Evolutionary conservation across 2,888 invertebrate genomes (phyloP), one percentile per base, ranked within the genome.

Genomic region (Drosophila fulvimacula): DNA sequence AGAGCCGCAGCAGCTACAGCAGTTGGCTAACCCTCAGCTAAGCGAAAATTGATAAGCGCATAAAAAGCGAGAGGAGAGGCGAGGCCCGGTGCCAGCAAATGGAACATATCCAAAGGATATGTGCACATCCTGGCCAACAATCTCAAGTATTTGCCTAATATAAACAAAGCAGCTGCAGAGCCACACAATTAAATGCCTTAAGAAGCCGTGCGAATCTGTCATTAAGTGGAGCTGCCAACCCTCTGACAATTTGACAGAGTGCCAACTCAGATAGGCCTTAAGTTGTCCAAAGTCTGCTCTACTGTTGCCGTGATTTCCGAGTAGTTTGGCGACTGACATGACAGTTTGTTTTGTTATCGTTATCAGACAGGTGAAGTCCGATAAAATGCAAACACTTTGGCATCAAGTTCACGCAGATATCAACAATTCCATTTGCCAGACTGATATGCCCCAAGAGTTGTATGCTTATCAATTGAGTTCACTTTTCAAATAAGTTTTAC

Each of bases 31-130:
- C 53, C 71, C 59, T 55, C 56, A 58, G 58, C 66, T 75, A 69
- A 81, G 75, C 72, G 71, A 80, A 73, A 78, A 80, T 62, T 78
- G 83, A 84, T 80, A 84, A 84, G 83, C 80, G 87, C 81, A 82
- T 82, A 80, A 78, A 77, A 77, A 63, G 36, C 38, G 19, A 70
- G 49, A 57, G 60, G 48, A 10, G 30, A 17, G n/a, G 46, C 17
- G 11, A 27, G 48, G 6, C 19, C 4, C 32, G 34, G 39, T 44
- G 21, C 55, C 32, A 64, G 61, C 61, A 76, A 76, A 55, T 68
- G 53, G 41, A 32, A 52, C 32, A 13, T 30, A 41, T 38, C 56
- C 57, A 32, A 60, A 64, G 76, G 72, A 67, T 52, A 60, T 58
- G 41, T 44, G n/a, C 38, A 34, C 42, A 56, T 56, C 71, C 61